These are phyloP conservation scores for Callospermophilus lateralis DNA, from an alignment of 2,113 vertebrate species.

Conservation along the genomic window DNA sequence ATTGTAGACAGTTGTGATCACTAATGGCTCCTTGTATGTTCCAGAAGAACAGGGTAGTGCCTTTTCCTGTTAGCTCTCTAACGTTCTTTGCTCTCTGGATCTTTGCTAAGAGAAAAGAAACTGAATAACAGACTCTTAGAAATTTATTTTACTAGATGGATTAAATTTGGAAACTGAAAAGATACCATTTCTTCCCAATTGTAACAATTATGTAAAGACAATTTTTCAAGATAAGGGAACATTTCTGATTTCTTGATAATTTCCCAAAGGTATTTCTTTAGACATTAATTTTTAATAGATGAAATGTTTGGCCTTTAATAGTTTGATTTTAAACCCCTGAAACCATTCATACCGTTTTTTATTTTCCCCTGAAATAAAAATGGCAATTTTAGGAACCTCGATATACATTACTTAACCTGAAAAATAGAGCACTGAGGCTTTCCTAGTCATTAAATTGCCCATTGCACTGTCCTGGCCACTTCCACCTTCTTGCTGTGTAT, in stretches of 20 bases:
- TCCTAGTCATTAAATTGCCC: slow-evolving; percentile 79
- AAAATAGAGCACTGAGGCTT: slow-evolving; percentile 65
- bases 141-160: slow-evolving; percentile 15
- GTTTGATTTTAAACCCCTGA: slow-evolving; percentile 23
- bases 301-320: background rate
- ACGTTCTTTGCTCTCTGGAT: background rate
- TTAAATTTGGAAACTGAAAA: background rate
- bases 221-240: background rate
- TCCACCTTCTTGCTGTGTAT: slow-evolving; percentile 81
- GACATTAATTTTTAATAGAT: background rate
- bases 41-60: background rate
- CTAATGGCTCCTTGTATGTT: background rate
- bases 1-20: background rate
- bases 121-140: background rate
- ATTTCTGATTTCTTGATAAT: slow-evolving; percentile 47
- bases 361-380: background rate
- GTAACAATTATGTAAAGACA: background rate
- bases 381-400: background rate
- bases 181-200: slow-evolving; percentile 9
- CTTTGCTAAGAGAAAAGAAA: background rate
- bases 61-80: slow-evolving; percentile 4
- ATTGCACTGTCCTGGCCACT: slow-evolving; percentile 55
- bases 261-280: slow-evolving; percentile 31
- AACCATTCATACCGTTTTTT: background rate
- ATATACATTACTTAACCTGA: slow-evolving; percentile 61